Evolutionary conservation across 2,888 invertebrate genomes (phyloP).

Genomic region (Sarcophaga caerulescens): DNA sequence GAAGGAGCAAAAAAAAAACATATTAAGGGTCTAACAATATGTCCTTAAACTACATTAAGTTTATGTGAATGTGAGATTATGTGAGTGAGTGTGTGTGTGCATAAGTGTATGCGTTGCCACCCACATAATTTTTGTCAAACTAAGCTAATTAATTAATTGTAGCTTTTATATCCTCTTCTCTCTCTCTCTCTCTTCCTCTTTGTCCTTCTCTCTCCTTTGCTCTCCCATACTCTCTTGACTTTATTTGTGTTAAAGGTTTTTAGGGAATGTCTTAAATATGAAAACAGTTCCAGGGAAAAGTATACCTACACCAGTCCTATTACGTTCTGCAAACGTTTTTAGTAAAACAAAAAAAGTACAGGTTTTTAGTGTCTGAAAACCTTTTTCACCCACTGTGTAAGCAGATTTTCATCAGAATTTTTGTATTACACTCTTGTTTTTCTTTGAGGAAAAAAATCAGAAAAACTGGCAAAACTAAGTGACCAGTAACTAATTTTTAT

Average conservation of each 20-base stretch:
- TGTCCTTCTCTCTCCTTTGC: no score
- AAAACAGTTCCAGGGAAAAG: background rate
- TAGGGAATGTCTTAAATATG: background rate
- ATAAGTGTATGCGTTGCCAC: constrained; percentile 52
- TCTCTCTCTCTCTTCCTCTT: no score
- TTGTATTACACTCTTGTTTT: no score
- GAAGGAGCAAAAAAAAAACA: background rate
- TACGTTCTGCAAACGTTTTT: no score
- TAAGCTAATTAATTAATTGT: constrained; percentile 79
- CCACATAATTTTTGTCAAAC: constrained; percentile 79
- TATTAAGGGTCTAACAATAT: constrained; percentile 31
- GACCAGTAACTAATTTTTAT: constrained; percentile 79
- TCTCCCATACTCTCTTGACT: background rate
- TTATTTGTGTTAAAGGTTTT: background rate
- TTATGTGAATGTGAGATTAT: constrained; percentile 15
- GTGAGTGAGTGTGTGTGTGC: background rate
- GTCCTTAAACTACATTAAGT: constrained; percentile 44
- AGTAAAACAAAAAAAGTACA: background rate
- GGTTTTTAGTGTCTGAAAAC: background rate
- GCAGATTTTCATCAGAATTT: background rate
- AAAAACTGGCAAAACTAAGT: constrained; percentile 70
- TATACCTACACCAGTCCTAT: background rate
- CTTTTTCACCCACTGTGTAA: background rate
- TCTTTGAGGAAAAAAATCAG: constrained; percentile 40
- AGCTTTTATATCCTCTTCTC: constrained; percentile 67